Evolutionary conservation across 1,140 invertebrate species (phyloP), one percentile per base, ranked within the genome.

Genomic region (Pemphigus obesinymphae): DNA sequence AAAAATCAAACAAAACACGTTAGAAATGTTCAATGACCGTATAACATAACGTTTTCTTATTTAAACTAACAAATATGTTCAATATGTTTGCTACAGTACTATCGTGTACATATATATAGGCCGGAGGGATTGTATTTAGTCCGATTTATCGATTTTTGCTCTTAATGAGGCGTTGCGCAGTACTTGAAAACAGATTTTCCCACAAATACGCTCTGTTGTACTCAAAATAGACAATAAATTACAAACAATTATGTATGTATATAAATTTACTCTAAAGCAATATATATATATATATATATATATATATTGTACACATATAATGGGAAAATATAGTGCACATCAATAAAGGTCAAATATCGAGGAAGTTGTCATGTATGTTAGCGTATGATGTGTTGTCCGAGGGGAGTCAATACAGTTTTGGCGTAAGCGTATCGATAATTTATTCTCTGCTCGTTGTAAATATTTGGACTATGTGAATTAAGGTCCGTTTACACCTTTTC

Each of bases 241-340:
- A 66, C 20, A 37, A 37, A n/a, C 31, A 66, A 68, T 68, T 68
- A 68, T 68, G 63, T 23, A n/a, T n/a, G n/a, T n/a, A n/a, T n/a
- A n/a, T n/a, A 68, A 68, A 68, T n/a, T 68, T 37, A 40, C 20
- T 40, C 31, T n/a, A 61, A 23, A 61, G 58, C 15, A 31, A 26
- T 29, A 23, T 26, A 31, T 1, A 13, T 61, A 61, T 29, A 20
- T 29, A 29, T 29, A 20, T 17, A 61, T 61, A 61, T 20, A 31
- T 61, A 15, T 17, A 61, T 2, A n/a, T n/a, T n/a, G n/a, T n/a
- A 45, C 43, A 45, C 43, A 7, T n/a, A n/a, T n/a, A n/a, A n/a
- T n/a, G 43, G 37, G 37, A 40, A 40, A 40, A 40, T 10, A 10
- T n/a, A n/a, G n/a, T n/a, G 8, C 45, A 10, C 45, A 34, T 17